Percentiles rank a stretch among this genome's conserved stretches.
Conservation (phyloP, 2,888 invertebrate species). For the Cephus rjabovi region DNA sequence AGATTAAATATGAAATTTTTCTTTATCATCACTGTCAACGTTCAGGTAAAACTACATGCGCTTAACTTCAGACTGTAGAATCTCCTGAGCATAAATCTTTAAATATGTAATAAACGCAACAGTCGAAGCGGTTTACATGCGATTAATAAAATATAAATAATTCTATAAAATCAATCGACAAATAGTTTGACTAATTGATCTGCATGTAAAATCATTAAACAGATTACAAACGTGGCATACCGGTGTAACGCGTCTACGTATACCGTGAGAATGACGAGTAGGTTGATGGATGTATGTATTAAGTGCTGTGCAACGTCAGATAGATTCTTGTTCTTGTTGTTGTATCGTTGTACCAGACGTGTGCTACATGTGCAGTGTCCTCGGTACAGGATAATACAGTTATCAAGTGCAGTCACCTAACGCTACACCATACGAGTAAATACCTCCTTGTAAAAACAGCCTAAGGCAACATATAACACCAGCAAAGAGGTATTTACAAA, state of each 20-base stretch:
- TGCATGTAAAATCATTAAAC: background rate
- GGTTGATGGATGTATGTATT: background rate
- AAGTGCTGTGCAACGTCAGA: background rate
- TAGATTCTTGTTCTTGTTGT: background rate
- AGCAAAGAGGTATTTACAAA: background rate
- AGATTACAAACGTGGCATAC: constrained; percentile 35
- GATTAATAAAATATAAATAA: background rate
- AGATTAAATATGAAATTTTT: background rate
- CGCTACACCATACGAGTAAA: background rate
- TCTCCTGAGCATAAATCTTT: background rate
- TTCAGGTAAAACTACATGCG: background rate
- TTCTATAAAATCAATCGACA: background rate
- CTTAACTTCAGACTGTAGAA: background rate
- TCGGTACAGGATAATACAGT: constrained; percentile 27
- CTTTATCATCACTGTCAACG: background rate
- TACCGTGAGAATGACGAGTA: constrained; percentile 13
- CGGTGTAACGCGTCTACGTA: constrained; percentile 31
- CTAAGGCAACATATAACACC: background rate
- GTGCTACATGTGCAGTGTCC: constrained; percentile 32
- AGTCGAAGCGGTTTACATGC: background rate
- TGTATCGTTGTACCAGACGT: constrained; percentile 28
- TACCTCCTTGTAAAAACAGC: background rate
- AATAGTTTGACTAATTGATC: background rate
- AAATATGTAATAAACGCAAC: background rate
- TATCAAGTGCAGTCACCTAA: constrained; percentile 30